Evolutionary conservation across 1,140 invertebrate genomes (phyloP).

Genomic region (Dufourea novaeangliae): DNA sequence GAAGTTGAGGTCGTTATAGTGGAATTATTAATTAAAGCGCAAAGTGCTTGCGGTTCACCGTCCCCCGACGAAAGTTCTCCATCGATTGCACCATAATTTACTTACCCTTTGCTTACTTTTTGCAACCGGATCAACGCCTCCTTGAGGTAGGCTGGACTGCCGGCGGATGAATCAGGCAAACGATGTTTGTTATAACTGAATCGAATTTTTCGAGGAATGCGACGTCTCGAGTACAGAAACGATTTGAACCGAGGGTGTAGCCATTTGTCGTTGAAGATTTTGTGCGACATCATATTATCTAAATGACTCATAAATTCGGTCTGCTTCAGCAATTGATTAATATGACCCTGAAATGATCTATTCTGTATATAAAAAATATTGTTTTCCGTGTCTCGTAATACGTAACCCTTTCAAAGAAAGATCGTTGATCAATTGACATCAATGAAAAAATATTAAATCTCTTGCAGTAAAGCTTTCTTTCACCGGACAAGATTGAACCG

Average conservation of each 20-base stretch:
- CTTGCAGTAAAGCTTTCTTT: no score
- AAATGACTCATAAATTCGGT: constrained; percentile 77
- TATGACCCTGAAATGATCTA: constrained; percentile 69
- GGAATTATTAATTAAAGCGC: constrained; percentile 28
- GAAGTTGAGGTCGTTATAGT: not conserved
- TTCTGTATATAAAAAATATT: no score
- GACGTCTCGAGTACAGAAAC: constrained; percentile 43
- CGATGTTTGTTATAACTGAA: constrained; percentile 46
- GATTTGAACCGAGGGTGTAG: constrained; percentile 49
- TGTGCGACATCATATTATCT: constrained; percentile 67
- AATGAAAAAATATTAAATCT: no score
- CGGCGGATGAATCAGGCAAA: constrained; percentile 35
- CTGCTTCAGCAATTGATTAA: constrained; percentile 77
- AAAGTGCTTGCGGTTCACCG: not conserved
- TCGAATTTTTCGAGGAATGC: constrained; percentile 58
- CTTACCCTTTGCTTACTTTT: constrained; percentile 22
- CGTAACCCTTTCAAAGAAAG: no score
- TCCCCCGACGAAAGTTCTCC: not conserved
- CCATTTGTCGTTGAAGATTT: constrained; percentile 58
- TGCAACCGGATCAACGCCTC: constrained; percentile 48
- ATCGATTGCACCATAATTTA: not conserved
- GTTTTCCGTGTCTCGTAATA: no score
- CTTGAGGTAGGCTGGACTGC: constrained; percentile 19
- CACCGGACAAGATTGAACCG: no score
- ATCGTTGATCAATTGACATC: no score